Conservation (phyloP, 2,113 vertebrate species). For the Lates calcarifer region DNA sequence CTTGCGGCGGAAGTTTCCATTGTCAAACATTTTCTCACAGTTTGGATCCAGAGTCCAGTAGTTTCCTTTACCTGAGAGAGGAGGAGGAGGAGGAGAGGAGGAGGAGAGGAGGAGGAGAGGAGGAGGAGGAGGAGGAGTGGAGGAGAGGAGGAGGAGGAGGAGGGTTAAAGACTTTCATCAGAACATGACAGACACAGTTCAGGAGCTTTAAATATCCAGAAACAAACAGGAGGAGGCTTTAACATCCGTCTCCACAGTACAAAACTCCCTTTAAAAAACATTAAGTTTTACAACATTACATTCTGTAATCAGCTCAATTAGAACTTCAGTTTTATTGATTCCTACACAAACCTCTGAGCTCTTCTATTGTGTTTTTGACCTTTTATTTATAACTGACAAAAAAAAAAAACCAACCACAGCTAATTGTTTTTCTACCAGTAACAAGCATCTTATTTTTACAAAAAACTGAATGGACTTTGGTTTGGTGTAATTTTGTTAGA, state of each 20-base stretch:
- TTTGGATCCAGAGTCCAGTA: slow-evolving; percentile 98
- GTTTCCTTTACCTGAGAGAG: slow-evolving; percentile 93
- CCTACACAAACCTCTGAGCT: neutral
- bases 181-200: neutral
- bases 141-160: slow-evolving; percentile 22
- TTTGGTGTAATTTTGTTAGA: neutral
- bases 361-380: neutral
- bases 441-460: neutral
- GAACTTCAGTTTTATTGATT: neutral
- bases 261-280: neutral
- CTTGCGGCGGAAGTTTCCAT: slow-evolving; percentile 96
- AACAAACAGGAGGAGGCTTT: no score
- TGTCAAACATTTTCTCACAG: slow-evolving; percentile 98
- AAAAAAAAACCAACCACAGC: neutral
- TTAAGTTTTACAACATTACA: no score
- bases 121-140: slow-evolving; percentile 20
- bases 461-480: neutral
- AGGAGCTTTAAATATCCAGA: neutral
- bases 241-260: no score
- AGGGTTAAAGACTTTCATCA: neutral
- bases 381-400: no score
- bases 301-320: neutral
- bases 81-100: slow-evolving; percentile 34
- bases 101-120: slow-evolving; percentile 10
- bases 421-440: no score